phyloP scores from a whole-genome alignment of 2,888 invertebrate genomes.

The Griposia aprilina region DNA sequence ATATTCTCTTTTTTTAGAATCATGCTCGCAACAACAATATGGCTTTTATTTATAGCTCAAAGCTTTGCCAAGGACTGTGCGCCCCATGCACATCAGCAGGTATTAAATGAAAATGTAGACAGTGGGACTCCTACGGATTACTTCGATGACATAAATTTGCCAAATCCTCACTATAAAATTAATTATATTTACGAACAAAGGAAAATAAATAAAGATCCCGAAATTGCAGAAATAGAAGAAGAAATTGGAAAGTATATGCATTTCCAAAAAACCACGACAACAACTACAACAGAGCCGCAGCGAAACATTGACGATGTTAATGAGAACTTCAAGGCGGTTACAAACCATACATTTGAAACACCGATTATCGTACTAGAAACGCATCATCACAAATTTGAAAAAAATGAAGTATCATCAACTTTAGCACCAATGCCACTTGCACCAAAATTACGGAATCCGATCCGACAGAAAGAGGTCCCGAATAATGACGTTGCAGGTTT shows the following conservation, averaged over 20 bases:
- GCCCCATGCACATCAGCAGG: constrained; percentile 36
- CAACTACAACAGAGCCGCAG: constrained; percentile 62
- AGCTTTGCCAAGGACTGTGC: constrained; percentile 59
- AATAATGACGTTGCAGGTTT: constrained; percentile 1
- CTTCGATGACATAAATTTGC: constrained; percentile 59
- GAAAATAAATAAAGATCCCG: constrained; percentile 71
- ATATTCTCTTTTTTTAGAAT: constrained; percentile 62
- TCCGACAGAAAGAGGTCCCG: constrained; percentile 50
- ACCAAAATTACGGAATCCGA: constrained; percentile 4
- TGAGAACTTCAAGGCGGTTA: constrained; percentile 13
- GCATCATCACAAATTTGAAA: not conserved
- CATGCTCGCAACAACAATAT: constrained; percentile 67
- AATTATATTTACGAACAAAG: constrained; percentile 74
- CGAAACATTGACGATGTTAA: not conserved
- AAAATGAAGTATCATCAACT: constrained; percentile 19
- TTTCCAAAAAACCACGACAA: constrained; percentile 63
- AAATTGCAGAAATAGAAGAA: constrained; percentile 75
- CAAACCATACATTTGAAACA: not conserved
- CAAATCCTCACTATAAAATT: constrained; percentile 68
- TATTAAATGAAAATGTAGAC: not conserved
- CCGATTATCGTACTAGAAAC: not conserved
- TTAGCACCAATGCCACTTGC: constrained; percentile 15
- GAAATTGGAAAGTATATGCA: constrained; percentile 72
- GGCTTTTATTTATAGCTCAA: constrained; percentile 66
- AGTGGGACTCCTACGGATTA: constrained; percentile 54